phyloP scores from a whole-genome alignment of 2,888 invertebrate genomes.

The Diabrotica balteata region DNA sequence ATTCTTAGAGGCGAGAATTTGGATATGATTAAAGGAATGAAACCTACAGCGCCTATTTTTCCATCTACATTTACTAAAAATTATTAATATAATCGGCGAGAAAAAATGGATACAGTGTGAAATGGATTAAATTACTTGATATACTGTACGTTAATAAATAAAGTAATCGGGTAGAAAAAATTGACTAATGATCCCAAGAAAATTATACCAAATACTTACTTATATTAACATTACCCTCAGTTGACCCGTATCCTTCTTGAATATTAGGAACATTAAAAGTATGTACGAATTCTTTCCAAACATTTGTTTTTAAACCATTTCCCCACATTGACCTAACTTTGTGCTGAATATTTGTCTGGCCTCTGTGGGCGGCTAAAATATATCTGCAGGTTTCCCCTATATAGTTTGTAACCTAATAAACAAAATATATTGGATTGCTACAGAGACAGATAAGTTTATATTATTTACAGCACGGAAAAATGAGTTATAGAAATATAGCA shows the following conservation, averaged over 20 bases:
- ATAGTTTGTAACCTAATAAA: slow-evolving; percentile 78
- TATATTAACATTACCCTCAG: slow-evolving; percentile 96
- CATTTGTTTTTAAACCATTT: slow-evolving; percentile 91
- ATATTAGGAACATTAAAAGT: slow-evolving; percentile 69
- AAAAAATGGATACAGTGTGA: no score
- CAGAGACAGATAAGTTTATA: no score
- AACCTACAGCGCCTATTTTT: slow-evolving; percentile 90
- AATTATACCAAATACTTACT: slow-evolving; percentile 61
- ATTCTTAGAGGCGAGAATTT: slow-evolving; percentile 72
- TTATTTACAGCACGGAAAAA: no score
- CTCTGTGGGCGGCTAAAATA: slow-evolving; percentile 74
- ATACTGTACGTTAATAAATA: no score
- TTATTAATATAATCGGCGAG: background rate
- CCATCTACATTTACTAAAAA: slow-evolving; percentile 88
- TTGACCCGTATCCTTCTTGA: slow-evolving; percentile 95
- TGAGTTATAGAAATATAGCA: no score
- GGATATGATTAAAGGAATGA: slow-evolving; percentile 72
- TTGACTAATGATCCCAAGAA: no score
- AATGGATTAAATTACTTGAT: no score
- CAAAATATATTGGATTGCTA: no score
- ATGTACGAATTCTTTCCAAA: slow-evolving; percentile 89
- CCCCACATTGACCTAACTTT: slow-evolving; percentile 86
- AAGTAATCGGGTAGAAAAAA: no score
- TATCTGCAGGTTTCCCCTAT: slow-evolving; percentile 92
- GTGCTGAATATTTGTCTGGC: slow-evolving; percentile 72